These are phyloP conservation scores for Donacobius atricapilla DNA, from an alignment of 2,113 vertebrate genomes.

Conservation along the genomic window DNA sequence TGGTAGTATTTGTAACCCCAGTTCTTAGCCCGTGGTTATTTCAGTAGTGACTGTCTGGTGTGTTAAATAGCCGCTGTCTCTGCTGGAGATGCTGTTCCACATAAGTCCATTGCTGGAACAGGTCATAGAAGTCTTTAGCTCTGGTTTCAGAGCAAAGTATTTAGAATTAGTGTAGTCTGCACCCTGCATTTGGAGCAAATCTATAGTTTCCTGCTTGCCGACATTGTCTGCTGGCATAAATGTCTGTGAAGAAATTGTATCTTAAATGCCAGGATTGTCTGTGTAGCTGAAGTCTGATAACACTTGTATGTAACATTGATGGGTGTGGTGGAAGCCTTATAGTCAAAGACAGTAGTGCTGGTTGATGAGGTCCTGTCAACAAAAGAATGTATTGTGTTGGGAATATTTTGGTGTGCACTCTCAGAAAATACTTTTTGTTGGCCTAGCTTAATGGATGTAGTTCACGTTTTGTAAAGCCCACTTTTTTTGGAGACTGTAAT, in stretches of 20 bases:
- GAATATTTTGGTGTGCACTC: neutral
- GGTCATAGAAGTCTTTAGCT: neutral
- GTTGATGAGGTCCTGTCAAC: neutral
- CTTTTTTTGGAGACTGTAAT: neutral
- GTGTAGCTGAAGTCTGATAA: neutral
- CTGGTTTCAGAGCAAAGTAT: neutral
- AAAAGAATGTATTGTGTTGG: neutral
- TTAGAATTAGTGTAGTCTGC: neutral
- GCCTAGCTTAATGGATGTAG: neutral
- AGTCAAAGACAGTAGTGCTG: neutral
- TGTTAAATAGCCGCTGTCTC: neutral
- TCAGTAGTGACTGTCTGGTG: neutral
- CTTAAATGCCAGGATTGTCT: neutral
- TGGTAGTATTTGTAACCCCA: neutral
- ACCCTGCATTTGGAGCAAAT: neutral
- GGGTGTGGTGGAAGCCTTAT: neutral
- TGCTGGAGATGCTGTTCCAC: neutral
- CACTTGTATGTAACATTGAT: neutral
- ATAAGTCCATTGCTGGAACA: neutral
- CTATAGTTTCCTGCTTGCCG: neutral
- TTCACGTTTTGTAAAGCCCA: neutral
- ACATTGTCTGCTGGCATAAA: neutral
- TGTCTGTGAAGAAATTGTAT: neutral
- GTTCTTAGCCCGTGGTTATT: neutral
- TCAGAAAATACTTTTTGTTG: neutral